Evolutionary conservation across 1,140 invertebrate species (phyloP), one percentile per base, ranked within the genome.

Genomic region (Bombus confusus): DNA sequence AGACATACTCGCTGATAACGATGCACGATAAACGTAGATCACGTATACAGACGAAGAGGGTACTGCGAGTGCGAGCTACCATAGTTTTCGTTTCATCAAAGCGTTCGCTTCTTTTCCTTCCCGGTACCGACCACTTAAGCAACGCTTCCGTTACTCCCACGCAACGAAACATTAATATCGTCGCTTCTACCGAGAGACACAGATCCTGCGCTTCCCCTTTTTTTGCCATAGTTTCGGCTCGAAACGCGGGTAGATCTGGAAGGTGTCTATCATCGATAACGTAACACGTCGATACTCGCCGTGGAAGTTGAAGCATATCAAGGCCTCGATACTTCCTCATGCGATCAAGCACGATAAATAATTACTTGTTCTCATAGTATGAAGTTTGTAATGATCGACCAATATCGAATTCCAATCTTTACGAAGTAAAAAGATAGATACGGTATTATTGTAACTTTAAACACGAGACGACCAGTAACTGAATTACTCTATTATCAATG

Each of bases 111-210:
- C 71, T 81, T 57, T 57, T 69, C 15, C 28, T 13, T 34, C 71
- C 37, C 37, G 43, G 57, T 66, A 52, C 31, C 64, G 41, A 78
- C 18, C 31, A 57, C 78, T 81, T 68, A 79, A 81, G 84, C 59
- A 66, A 72, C 81, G 81, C 75, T 86, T 83, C 80, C 85, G 75
- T 86, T 84, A 74, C 85, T 77, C 74, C 85, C 66, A 84, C 80
- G 85, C 81, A 76, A 72, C 68, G 64, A 47, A 52, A 83, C 73
- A 72, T 72, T 52, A 52, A 41, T 43, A 64, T 41, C 59, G 43
- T 22, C 22, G 59, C 52, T 80, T 41, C 41, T 4, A n/a, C 5
- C n/a, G 5, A 59, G 39, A 80, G 41, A 74, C 69, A 25, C 22
- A 13, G 64, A 52, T 52, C 43, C 43, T 22, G 25, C 43, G 13